phyloP scores from a whole-genome alignment of 2,797 vertebrate species.

The Lacerta agilis region DNA sequence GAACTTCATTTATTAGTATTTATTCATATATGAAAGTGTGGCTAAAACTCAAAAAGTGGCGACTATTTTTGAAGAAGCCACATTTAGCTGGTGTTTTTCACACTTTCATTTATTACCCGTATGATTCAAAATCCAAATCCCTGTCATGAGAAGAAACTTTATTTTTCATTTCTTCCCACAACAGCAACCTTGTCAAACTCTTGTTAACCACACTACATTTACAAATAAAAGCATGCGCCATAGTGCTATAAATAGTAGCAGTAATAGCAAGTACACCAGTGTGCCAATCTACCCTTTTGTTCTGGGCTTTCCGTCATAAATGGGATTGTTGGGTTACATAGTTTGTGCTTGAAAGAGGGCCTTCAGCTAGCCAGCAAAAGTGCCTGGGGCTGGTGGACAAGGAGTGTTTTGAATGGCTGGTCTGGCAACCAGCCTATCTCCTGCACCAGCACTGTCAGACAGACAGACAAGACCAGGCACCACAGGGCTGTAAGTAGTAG shows the following conservation, averaged over 20 bases:
- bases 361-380: neutral
- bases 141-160: neutral
- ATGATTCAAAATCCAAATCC: neutral
- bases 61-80: neutral
- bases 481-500: neutral
- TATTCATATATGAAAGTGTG: neutral
- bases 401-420: neutral
- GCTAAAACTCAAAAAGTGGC: neutral
- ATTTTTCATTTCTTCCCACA: neutral
- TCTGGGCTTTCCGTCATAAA: neutral
- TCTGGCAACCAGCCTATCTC: neutral
- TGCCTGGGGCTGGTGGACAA: neutral
- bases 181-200: neutral
- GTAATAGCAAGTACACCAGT: neutral
- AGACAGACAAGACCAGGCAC: neutral
- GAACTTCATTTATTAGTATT: neutral
- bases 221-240: neutral
- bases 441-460: neutral
- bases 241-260: neutral
- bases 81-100: neutral
- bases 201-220: neutral
- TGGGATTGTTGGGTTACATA: neutral
- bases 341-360: neutral
- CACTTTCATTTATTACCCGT: neutral
- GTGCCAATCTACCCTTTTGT: neutral